These are phyloP conservation scores for Dipodomys spectabilis DNA, from an alignment of 2,113 vertebrate genomes.

Conservation along the genomic window DNA sequence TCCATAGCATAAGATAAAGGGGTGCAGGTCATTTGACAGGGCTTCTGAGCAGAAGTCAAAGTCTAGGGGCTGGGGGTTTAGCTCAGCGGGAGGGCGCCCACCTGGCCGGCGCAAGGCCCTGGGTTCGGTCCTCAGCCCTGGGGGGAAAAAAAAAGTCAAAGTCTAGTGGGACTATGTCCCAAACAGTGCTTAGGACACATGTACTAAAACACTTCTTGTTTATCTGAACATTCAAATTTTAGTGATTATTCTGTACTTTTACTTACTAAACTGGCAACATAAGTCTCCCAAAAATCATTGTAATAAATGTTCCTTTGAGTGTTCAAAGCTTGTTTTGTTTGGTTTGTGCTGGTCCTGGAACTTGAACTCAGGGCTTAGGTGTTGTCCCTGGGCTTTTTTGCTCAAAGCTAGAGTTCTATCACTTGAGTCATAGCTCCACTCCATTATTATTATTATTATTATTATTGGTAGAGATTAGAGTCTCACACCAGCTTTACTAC, in stretches of 20 bases:
- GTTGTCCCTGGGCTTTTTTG: too few relatives aligned
- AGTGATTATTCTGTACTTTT: not conserved
- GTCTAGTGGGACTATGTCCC: not conserved
- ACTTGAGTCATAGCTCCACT: too few relatives aligned
- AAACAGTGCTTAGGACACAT: not conserved
- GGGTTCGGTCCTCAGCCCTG: too few relatives aligned
- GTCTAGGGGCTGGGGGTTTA: not conserved
- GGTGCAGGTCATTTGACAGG: not conserved
- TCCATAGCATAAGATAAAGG: not conserved
- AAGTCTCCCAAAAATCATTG: not conserved
- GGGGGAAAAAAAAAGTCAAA: not conserved
- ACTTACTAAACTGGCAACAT: not conserved
- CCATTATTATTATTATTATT: too few relatives aligned
- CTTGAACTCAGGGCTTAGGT: too few relatives aligned
- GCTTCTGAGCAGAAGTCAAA: not conserved
- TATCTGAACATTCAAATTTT: not conserved
- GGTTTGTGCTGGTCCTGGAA: too few relatives aligned
- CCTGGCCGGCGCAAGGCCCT: too few relatives aligned
- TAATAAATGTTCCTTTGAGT: not conserved
- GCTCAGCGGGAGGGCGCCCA: too few relatives aligned
- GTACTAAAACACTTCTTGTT: slow-evolving; percentile 1
- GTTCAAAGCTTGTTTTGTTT: not conserved
- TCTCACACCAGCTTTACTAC: too few relatives aligned
- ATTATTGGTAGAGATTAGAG: too few relatives aligned
- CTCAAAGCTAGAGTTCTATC: too few relatives aligned